A percentile compares a stretch with the other conserved stretches of the same genome.
Conservation (phyloP, 2,888 invertebrate genomes). For the Clepsis dumicolana region DNA sequence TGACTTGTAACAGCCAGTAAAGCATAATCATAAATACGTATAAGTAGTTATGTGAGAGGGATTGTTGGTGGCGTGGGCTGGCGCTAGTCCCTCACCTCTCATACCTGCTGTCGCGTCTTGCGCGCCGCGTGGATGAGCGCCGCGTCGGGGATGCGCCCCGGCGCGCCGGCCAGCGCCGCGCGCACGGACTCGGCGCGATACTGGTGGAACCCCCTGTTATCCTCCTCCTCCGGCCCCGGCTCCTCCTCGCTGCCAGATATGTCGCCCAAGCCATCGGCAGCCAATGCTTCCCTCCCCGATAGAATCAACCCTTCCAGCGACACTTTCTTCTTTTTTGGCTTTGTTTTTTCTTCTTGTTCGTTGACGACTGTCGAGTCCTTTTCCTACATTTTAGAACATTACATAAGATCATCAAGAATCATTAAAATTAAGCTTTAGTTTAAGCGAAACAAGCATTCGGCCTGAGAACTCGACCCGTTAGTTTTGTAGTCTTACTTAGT, state of each 20-base stretch:
- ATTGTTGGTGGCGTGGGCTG: slow-evolving; percentile 47
- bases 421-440: too few relatives aligned
- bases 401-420: not conserved
- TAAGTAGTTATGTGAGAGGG: not conserved
- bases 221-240: slow-evolving; percentile 75
- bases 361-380: slow-evolving; percentile 51
- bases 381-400: slow-evolving; percentile 57
- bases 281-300: slow-evolving; percentile 93
- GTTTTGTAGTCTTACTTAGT: too few relatives aligned
- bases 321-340: slow-evolving; percentile 69
- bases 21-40: not conserved
- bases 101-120: slow-evolving; percentile 96
- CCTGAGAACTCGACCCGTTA: too few relatives aligned
- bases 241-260: slow-evolving; percentile 85
- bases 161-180: slow-evolving; percentile 90
- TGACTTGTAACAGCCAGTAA: not conserved
- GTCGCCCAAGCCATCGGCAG: slow-evolving; percentile 90
- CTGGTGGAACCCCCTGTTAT: slow-evolving; percentile 77
- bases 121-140: slow-evolving; percentile 99
- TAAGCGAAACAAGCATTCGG: not conserved
- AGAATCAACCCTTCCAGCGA: slow-evolving; percentile 88
- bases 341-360: slow-evolving; percentile 55
- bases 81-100: slow-evolving; percentile 90
- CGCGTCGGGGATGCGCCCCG: slow-evolving; percentile 98
- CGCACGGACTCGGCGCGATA: slow-evolving; percentile 90